Conservation (phyloP, 2,113 vertebrate species). For the Myrmecobius fasciatus region DNA sequence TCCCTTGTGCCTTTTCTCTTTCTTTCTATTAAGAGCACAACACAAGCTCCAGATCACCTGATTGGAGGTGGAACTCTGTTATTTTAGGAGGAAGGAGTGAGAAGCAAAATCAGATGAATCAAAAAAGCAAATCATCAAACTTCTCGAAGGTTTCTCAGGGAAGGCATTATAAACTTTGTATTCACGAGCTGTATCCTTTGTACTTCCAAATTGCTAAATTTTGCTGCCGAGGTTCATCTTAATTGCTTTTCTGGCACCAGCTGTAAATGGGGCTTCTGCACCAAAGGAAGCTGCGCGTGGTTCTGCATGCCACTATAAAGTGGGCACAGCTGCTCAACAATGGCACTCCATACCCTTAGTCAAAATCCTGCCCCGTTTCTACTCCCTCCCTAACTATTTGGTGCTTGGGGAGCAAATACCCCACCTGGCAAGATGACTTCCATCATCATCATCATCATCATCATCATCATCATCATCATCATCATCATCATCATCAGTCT, state of each 20-base stretch:
- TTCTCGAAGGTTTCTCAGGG: background rate
- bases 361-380: background rate
- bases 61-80: background rate
- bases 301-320: background rate
- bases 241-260: constrained; percentile 17
- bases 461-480: no score
- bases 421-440: background rate
- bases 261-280: background rate
- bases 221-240: background rate
- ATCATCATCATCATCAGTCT: no score
- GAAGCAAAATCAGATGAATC: background rate
- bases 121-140: background rate
- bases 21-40: background rate
- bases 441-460: no score
- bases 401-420: background rate
- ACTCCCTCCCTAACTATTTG: background rate
- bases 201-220: background rate
- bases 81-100: background rate
- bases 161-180: background rate
- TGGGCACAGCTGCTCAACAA: background rate
- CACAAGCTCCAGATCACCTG: background rate
- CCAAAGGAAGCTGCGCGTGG: background rate
- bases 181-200: background rate
- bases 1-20: background rate
- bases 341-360: background rate